phyloP scores from a whole-genome alignment of 2,113 vertebrate genomes.

The Alexandromys fortis region DNA sequence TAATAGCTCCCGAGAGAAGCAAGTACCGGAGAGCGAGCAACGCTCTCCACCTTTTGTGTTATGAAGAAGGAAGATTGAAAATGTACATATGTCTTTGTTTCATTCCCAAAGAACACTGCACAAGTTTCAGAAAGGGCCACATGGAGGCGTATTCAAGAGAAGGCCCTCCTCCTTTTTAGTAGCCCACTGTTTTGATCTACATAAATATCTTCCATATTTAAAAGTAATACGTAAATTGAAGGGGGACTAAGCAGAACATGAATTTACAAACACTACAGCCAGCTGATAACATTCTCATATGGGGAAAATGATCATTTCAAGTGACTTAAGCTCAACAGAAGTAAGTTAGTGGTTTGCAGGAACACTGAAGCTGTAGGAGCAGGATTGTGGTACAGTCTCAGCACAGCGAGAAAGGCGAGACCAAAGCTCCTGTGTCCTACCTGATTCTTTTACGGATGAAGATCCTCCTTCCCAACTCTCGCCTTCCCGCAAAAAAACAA shows the following conservation, averaged over 20 bases:
- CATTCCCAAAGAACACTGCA: background rate
- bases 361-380: background rate
- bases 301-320: constrained; percentile 4
- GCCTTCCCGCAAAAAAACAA: constrained; percentile 8
- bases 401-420: background rate
- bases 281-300: background rate
- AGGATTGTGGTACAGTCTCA: background rate
- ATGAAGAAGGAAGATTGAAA: background rate
- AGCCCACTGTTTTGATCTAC: background rate
- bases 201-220: background rate
- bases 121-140: background rate
- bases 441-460: background rate
- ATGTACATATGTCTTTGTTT: background rate
- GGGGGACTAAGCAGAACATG: background rate
- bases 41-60: background rate
- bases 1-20: background rate
- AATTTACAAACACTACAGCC: background rate
- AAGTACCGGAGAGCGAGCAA: background rate
- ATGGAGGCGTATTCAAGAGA: background rate
- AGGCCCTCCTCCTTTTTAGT: background rate
- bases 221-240: constrained; percentile 3
- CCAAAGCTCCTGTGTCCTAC: background rate
- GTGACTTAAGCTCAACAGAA: background rate
- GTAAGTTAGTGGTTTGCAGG: background rate
- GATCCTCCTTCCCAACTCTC: background rate